phyloP scores from a whole-genome alignment of 2,888 invertebrate genomes.

The Troilus luridus region DNA sequence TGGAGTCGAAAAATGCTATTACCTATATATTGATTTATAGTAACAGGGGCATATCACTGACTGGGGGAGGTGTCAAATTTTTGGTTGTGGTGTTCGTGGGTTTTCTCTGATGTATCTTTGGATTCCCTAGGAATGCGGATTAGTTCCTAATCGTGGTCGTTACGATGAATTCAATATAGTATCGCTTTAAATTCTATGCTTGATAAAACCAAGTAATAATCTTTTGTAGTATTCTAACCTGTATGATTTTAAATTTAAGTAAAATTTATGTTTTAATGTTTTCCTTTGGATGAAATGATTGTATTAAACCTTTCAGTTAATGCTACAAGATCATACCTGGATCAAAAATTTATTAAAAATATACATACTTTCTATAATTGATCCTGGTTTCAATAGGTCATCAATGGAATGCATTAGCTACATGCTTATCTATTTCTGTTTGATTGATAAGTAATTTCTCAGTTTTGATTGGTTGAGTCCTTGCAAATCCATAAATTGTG shows the following conservation, averaged over 20 bases:
- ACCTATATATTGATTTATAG: conserved; percentile 59
- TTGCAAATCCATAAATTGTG: neutral
- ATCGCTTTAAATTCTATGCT: neutral
- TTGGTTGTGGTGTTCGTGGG: conserved; percentile 52
- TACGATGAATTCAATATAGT: conserved; percentile 38
- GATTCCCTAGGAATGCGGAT: neutral
- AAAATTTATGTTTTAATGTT: neutral
- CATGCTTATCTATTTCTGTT: conserved; percentile 54
- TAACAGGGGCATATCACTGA: conserved; percentile 58
- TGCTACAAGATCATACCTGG: neutral
- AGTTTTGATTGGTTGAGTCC: neutral
- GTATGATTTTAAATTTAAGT: conserved; percentile 41
- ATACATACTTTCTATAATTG: neutral
- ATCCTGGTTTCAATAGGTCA: conserved; percentile 48
- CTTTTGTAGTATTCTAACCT: conserved; percentile 52
- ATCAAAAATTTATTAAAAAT: neutral
- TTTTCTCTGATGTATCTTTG: conserved; percentile 29
- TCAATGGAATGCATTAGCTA: conserved; percentile 27
- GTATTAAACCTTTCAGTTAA: neutral
- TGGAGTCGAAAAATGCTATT: neutral
- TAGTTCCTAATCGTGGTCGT: conserved; percentile 48
- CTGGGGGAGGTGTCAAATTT: conserved; percentile 60
- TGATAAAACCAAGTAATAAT: neutral
- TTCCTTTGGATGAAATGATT: neutral
- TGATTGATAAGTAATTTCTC: neutral